Evolutionary conservation across 2,113 vertebrate species (phyloP).

Genomic region (Haemorhous mexicanus): DNA sequence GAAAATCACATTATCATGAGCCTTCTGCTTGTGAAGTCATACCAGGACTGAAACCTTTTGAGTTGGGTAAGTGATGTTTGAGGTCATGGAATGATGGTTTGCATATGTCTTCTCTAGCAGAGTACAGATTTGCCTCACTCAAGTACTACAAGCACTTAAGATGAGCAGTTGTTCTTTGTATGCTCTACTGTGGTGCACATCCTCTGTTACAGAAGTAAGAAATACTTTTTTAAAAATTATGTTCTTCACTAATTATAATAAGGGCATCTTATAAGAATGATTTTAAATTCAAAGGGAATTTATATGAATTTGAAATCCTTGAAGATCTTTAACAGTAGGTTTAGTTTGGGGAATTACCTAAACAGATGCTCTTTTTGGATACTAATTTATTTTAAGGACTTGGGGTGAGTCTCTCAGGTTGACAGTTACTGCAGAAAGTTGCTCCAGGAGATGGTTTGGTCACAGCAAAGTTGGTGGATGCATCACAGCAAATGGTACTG

Average conservation of each 20-base stretch:
- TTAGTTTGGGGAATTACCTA: neutral
- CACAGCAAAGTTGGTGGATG: neutral
- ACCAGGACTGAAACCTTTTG: neutral
- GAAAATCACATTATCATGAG: neutral
- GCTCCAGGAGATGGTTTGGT: neutral
- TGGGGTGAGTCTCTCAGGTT: neutral
- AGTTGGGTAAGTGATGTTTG: neutral
- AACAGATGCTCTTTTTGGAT: neutral
- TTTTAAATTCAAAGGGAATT: neutral
- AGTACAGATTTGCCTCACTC: neutral
- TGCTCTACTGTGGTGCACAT: neutral
- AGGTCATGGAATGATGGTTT: neutral
- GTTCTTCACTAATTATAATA: neutral
- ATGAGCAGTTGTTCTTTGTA: neutral
- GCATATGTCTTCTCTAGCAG: fast-evolving
- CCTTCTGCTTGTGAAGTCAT: fast-evolving
- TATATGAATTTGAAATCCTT: neutral
- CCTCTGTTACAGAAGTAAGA: neutral
- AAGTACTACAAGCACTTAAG: neutral
- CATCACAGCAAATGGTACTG: neutral
- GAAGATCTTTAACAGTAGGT: neutral
- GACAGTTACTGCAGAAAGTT: neutral
- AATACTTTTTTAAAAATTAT: neutral
- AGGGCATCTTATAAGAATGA: neutral
- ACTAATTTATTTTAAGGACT: neutral